These are phyloP conservation scores for Chrysolina americana DNA, from an alignment of 2,888 invertebrate genomes.

Conservation along the genomic window DNA sequence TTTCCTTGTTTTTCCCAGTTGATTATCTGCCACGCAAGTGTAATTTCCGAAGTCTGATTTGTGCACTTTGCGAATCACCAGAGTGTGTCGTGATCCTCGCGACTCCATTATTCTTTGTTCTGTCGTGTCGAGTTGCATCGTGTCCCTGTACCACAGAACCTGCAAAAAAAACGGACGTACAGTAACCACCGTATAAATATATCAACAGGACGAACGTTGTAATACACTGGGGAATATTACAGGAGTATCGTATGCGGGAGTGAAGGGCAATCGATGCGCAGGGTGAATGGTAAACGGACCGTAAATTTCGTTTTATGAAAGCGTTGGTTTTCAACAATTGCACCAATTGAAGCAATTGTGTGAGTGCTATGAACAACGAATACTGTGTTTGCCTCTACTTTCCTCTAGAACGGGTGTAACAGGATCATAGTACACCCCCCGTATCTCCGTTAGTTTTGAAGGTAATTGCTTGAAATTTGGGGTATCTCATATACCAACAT, in stretches of 20 bases:
- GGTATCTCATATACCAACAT: no score
- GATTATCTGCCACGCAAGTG: constrained; percentile 80
- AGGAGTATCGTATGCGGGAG: not conserved
- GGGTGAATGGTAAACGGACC: no score
- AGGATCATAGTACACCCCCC: no score
- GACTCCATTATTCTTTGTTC: constrained; percentile 79
- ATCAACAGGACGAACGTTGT: not conserved
- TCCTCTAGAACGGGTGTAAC: no score
- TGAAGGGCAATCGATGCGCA: not conserved
- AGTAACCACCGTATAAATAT: constrained; percentile 21
- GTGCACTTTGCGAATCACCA: constrained; percentile 79
- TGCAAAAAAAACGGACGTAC: constrained; percentile 61
- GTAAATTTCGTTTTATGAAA: no score
- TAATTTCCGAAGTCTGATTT: constrained; percentile 80
- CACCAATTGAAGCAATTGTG: no score
- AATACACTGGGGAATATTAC: not conserved
- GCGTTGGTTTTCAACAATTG: no score
- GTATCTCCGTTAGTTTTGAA: no score
- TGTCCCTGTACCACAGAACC: constrained; percentile 80
- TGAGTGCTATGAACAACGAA: no score
- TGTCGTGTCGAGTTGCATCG: constrained; percentile 78
- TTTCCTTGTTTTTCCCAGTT: constrained; percentile 77
- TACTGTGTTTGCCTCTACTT: no score
- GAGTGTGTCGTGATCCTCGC: constrained; percentile 77
- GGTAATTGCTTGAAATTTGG: no score